Base-by-base conservation (phyloP, 1,140 invertebrate species). In the Drosophila santomea region DNA sequence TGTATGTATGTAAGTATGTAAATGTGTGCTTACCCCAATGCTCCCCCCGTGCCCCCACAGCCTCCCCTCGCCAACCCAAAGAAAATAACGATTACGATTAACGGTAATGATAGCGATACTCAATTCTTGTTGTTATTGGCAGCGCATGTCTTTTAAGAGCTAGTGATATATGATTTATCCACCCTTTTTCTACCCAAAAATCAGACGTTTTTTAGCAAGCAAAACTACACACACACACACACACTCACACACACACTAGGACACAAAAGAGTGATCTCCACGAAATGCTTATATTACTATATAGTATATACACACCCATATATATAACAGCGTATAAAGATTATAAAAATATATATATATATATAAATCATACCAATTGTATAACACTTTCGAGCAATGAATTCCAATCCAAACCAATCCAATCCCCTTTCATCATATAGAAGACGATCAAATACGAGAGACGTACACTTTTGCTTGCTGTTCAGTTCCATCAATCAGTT, bases 1-100 rank as follows among this genome's bases (percentile, higher is more conserved):
- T 88, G 84, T 88, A 89, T 88, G 83, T 83, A 79, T 88, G 83
- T 88, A 86, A 86, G 84, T 89, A 81, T 86, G 78, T 85, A 81
- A 68, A 74, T 85, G 81, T 85, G 81, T 84, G 80, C 80, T 84
- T 69, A 74, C 81, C 82, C 72, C 32, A 32, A 28, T 10, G 38
- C 38, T 7, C 11, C 38, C 3, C 38, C 14, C 20, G 20, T 20
- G 11, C 38, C 38, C 78, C 43, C 60, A 25, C 4, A 20, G 5
- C 25, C 5, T 8, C 32, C 32, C 32, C 7, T 8, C 32, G 32
- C 32, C 7, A 32, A 10, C 32, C 32, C 8, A 10, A 7, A 67
- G 47, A 61, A 43, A 48, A 47, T 32, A 55, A 50, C 32, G 60
- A 73, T 72, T 45, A 45, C 43, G 43, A 45, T 45, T 45, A 67